A percentile compares a stretch with the other conserved stretches of the same genome.
These are phyloP conservation scores for Steinernema scapterisci DNA, from an alignment of 2,888 invertebrate genomes.

Conservation along the genomic window DNA sequence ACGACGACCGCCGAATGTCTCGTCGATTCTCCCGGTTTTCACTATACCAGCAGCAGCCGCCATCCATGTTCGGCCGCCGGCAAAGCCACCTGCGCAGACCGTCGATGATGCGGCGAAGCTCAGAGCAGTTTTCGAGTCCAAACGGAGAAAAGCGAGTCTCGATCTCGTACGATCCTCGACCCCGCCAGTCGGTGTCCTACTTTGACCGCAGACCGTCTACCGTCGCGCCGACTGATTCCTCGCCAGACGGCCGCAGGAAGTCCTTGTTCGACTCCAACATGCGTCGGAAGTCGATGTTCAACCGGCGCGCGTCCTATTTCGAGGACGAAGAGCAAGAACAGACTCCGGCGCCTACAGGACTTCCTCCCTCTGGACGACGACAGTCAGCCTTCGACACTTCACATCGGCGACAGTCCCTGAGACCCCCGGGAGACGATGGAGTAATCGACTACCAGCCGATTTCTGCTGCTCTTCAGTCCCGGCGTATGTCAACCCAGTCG, in stretches of 20 bases:
- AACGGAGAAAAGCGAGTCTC: background rate
- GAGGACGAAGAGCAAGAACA: background rate
- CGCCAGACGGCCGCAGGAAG: background rate
- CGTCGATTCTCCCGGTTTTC: background rate
- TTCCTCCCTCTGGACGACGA: conserved; percentile 10
- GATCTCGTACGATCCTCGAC: background rate
- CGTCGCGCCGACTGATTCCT: background rate
- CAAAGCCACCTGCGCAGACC: conserved; percentile 5
- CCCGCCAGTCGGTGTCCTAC: conserved; percentile 5
- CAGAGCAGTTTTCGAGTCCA: background rate
- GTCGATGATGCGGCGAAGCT: conserved; percentile 6
- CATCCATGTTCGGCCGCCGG: background rate
- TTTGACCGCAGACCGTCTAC: background rate
- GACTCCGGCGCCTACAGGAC: background rate
- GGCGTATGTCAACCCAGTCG: conserved; percentile 7
- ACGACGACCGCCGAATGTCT: background rate
- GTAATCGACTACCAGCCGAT: conserved; percentile 6
- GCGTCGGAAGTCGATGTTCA: background rate
- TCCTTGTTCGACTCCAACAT: background rate
- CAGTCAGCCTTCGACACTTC: background rate
- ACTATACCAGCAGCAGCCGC: conserved; percentile 11
- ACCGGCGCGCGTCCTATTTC: background rate
- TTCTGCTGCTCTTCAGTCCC: background rate
- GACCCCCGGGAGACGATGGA: background rate
- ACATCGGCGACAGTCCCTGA: background rate